These are phyloP conservation scores for Drosophila punjabiensis DNA, from an alignment of 1,140 invertebrate species.

Conservation along the genomic window DNA sequence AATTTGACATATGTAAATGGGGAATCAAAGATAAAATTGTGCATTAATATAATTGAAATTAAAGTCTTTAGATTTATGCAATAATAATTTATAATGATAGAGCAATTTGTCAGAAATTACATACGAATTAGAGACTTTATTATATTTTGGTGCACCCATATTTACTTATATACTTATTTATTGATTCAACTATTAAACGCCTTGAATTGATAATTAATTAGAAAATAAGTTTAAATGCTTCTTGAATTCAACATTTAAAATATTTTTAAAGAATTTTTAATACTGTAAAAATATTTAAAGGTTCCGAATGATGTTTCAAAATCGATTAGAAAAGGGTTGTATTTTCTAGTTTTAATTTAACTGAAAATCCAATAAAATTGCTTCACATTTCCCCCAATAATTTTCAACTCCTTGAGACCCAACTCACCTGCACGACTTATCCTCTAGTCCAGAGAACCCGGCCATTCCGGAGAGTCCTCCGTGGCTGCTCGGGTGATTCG, in stretches of 20 bases:
- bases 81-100: not conserved
- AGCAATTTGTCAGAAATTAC: no score
- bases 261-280: not conserved
- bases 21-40: conserved; percentile 2
- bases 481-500: conserved; percentile 87
- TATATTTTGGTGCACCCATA: no score
- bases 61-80: not conserved
- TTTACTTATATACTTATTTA: no score
- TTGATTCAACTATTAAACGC: not conserved
- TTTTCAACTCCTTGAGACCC: not conserved
- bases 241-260: not conserved
- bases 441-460: conserved; percentile 83
- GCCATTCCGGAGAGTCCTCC: conserved; percentile 86
- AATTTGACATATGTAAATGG: conserved; percentile 15
- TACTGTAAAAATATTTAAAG: not conserved
- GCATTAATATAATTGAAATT: not conserved
- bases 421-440: conserved; percentile 85
- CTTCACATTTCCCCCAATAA: not conserved
- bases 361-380: not conserved
- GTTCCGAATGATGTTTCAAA: not conserved
- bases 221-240: not conserved
- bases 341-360: not conserved
- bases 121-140: not conserved
- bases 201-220: not conserved
- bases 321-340: not conserved